Percentiles rank a stretch among this genome's conserved stretches.
Evolutionary conservation across 1,140 invertebrate species (phyloP).

Genomic region (Diuraphis noxia): DNA sequence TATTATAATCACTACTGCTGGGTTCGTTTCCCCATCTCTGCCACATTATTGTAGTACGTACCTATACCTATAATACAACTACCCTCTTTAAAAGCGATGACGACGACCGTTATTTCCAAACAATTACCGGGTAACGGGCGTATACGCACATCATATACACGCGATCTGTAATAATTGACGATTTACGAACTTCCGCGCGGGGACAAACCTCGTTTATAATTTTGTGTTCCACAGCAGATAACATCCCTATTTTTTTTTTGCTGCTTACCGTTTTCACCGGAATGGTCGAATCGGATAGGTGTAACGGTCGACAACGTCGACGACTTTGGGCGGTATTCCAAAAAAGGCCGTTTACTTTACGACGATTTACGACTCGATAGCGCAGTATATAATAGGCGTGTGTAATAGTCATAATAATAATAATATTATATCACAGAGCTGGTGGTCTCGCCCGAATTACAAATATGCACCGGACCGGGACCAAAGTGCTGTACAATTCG

Average conservation of each 20-base stretch:
- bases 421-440: neutral
- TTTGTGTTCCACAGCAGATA: neutral
- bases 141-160: neutral
- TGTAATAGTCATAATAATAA: neutral
- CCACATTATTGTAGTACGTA: neutral
- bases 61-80: neutral
- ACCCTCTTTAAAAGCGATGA: neutral
- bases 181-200: conserved; percentile 2
- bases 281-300: neutral
- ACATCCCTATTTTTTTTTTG: neutral
- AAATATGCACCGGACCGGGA: neutral
- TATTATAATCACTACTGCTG: neutral
- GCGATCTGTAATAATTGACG: conserved; percentile 1
- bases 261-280: neutral
- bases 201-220: neutral
- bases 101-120: neutral
- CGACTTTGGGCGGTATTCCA: conserved; percentile 2
- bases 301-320: neutral
- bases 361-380: neutral
- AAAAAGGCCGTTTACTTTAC: neutral
- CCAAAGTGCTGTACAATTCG: neutral
- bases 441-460: neutral
- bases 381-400: neutral
- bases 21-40: neutral
- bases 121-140: conserved; percentile 4